phyloP scores from a whole-genome alignment of 2,888 invertebrate genomes.

The Celastrina argiolus region DNA sequence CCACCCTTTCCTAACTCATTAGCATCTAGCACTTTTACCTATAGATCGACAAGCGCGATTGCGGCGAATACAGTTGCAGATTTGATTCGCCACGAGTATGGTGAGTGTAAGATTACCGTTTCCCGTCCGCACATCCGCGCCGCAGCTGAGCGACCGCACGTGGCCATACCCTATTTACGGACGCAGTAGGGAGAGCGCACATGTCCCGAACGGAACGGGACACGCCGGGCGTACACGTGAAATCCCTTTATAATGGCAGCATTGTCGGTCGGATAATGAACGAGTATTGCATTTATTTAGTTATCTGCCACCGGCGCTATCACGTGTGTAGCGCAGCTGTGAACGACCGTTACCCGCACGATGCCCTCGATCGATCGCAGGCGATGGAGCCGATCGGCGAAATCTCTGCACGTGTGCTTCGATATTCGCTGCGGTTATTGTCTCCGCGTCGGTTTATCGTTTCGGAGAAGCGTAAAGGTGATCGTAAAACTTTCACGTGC shows the following conservation, averaged over 20 bases:
- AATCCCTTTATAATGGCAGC: constrained; percentile 75
- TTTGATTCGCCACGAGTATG: constrained; percentile 47
- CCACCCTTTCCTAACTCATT: constrained; percentile 49
- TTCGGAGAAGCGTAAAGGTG: constrained; percentile 70
- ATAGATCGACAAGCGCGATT: not conserved
- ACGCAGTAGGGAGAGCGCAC: constrained; percentile 74
- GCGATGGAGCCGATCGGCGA: constrained; percentile 69
- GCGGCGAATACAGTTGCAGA: constrained; percentile 28
- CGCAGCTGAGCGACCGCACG: constrained; percentile 76
- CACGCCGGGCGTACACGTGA: constrained; percentile 71
- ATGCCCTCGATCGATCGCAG: constrained; percentile 75
- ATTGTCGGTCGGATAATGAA: constrained; percentile 73
- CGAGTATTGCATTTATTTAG: constrained; percentile 77
- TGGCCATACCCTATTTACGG: constrained; percentile 78
- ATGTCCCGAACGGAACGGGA: constrained; percentile 76
- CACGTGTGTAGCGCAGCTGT: constrained; percentile 76
- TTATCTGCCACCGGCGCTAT: constrained; percentile 73
- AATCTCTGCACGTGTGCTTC: constrained; percentile 63
- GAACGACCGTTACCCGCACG: constrained; percentile 76
- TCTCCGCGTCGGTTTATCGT: constrained; percentile 58
- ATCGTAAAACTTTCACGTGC: constrained; percentile 76
- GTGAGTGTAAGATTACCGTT: constrained; percentile 72
- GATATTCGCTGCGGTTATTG: constrained; percentile 67
- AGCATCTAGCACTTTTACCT: not conserved
- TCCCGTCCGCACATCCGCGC: constrained; percentile 75